A percentile compares a stretch with the other conserved stretches of the same genome.
phyloP scores from a whole-genome alignment of 1,140 invertebrate genomes.

The Micrasema longulum region DNA sequence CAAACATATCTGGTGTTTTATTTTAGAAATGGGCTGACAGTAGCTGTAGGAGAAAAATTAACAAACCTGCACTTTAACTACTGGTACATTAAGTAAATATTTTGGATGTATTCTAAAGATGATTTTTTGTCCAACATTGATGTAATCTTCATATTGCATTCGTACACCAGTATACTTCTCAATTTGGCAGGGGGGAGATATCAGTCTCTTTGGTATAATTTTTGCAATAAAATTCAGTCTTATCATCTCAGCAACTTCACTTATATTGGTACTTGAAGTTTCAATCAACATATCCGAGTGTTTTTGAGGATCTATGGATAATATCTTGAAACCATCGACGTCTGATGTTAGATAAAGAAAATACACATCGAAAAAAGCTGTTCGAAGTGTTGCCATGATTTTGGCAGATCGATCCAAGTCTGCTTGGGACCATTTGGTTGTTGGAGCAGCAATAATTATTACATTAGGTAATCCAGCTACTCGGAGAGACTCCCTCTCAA shows the following conservation, averaged over 20 bases:
- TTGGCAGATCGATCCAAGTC: conserved; percentile 60
- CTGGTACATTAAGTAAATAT: conserved; percentile 58
- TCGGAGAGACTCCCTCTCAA: conserved; percentile 54
- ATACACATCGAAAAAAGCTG: conserved; percentile 62
- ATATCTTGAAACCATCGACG: conserved; percentile 54
- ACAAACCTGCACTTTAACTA: conserved; percentile 60
- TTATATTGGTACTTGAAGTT: conserved; percentile 57
- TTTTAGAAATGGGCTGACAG: too few species aligned
- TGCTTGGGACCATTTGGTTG: conserved; percentile 57
- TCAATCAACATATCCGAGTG: conserved; percentile 53
- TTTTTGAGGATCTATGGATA: conserved; percentile 39
- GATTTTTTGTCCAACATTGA: conserved; percentile 58
- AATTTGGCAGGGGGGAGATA: conserved; percentile 60
- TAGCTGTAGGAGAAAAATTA: neutral
- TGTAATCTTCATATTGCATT: conserved; percentile 62
- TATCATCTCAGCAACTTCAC: conserved; percentile 58
- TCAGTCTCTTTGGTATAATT: conserved; percentile 59
- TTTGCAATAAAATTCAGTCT: conserved; percentile 59
- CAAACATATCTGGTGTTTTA: too few species aligned
- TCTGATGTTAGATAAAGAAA: conserved; percentile 62
- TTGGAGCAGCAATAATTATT: conserved; percentile 62
- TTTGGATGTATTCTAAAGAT: conserved; percentile 64
- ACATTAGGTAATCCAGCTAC: conserved; percentile 61
- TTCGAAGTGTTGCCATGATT: conserved; percentile 60
- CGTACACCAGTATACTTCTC: conserved; percentile 58